phyloP scores from a whole-genome alignment of 2,888 invertebrate genomes.

The Seira sanloemensis region DNA sequence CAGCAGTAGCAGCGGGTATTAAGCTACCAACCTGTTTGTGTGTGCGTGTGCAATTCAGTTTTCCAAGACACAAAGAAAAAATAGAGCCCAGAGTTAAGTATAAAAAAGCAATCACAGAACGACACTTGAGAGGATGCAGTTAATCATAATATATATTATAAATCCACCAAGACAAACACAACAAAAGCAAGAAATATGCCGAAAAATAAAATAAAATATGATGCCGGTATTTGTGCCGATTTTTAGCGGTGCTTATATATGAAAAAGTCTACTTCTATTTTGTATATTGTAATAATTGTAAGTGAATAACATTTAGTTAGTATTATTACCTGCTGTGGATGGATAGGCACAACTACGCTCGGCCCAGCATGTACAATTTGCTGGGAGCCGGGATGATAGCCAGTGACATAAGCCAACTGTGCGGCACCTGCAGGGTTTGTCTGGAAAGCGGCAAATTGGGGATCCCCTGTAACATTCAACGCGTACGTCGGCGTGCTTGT shows the following conservation, averaged over 20 bases:
- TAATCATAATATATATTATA: too few species aligned
- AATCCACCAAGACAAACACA: too few species aligned
- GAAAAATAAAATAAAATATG: too few species aligned
- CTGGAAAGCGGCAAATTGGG: slow-evolving; percentile 62
- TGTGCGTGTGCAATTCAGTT: slow-evolving; percentile 42
- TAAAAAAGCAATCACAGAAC: slow-evolving; percentile 16
- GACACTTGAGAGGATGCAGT: too few species aligned
- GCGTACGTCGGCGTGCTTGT: slow-evolving; percentile 55
- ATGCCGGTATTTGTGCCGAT: too few species aligned
- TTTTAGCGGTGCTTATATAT: too few species aligned
- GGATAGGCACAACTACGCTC: slow-evolving; percentile 66
- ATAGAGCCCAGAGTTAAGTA: slow-evolving; percentile 44
- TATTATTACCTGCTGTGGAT: slow-evolving; percentile 68
- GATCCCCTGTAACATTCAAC: slow-evolving; percentile 60
- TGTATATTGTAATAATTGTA: too few species aligned
- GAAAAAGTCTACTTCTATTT: too few species aligned
- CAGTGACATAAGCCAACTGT: slow-evolving; percentile 53
- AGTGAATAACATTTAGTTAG: too few species aligned
- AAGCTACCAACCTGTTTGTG: slow-evolving; percentile 68
- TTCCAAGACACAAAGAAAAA: slow-evolving; percentile 41
- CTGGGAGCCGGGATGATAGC: slow-evolving; percentile 59
- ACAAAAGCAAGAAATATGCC: too few species aligned
- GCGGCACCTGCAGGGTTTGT: slow-evolving; percentile 53
- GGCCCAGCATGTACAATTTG: slow-evolving; percentile 65
- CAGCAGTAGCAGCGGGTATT: slow-evolving; percentile 53